These are phyloP conservation scores for Pristionchus mayeri DNA, from an alignment of 2,888 invertebrate genomes.

Conservation along the genomic window DNA sequence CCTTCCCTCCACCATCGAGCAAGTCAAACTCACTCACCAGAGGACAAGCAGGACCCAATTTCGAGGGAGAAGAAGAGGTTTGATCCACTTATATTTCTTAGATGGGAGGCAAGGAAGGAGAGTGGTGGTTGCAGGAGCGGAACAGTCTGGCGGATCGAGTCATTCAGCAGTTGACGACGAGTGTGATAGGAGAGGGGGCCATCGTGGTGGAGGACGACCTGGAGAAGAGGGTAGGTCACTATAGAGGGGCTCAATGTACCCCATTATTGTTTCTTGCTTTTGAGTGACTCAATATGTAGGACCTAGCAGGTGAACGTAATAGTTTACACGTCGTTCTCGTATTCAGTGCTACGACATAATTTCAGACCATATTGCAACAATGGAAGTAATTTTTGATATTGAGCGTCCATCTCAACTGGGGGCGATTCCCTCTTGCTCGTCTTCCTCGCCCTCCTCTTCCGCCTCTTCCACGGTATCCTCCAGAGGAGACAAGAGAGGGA, in stretches of 20 bases:
- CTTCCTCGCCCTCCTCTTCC: slow-evolving; percentile 41
- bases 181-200: slow-evolving; percentile 48
- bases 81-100: slow-evolving; percentile 46
- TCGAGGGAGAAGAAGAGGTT: slow-evolving; percentile 71
- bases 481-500: neutral
- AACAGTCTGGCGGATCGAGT: slow-evolving; percentile 49
- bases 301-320: too few species aligned
- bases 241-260: too few species aligned
- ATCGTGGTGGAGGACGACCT: slow-evolving; percentile 22
- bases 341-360: too few species aligned
- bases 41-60: slow-evolving; percentile 57
- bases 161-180: slow-evolving; percentile 62
- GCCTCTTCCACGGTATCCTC: slow-evolving; percentile 44
- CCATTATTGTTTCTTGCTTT: too few species aligned
- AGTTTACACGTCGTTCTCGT: too few species aligned
- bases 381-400: neutral
- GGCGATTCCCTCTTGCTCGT: slow-evolving; percentile 45
- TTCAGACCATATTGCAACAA: too few species aligned
- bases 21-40: slow-evolving; percentile 69
- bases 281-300: too few species aligned
- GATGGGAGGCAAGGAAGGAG: too few species aligned
- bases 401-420: slow-evolving; percentile 43
- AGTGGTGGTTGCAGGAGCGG: neutral
- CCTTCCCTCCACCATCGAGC: slow-evolving; percentile 68
- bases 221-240: slow-evolving; percentile 38